These are phyloP conservation scores for Cyrtodaria siliqua DNA, from an alignment of 2,888 invertebrate species.

Conservation along the genomic window DNA sequence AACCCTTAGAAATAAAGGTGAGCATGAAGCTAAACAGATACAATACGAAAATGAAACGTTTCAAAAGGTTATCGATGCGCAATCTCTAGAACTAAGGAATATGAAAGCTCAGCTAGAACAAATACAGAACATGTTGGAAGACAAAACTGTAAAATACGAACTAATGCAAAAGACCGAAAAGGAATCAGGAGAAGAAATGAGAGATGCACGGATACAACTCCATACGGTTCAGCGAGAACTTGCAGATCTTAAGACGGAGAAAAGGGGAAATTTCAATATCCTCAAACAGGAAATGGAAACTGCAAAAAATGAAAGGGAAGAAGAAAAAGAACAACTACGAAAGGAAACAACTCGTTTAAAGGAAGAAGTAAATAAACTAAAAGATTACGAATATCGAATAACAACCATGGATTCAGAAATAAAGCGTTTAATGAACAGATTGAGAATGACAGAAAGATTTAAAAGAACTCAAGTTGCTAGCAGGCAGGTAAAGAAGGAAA, in stretches of 20 bases:
- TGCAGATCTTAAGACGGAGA: slow-evolving; percentile 46
- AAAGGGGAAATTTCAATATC: slow-evolving; percentile 42
- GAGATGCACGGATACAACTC: slow-evolving; percentile 35
- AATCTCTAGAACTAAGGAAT: slow-evolving; percentile 54
- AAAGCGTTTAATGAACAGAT: slow-evolving; percentile 45
- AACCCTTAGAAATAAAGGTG: slow-evolving; percentile 32
- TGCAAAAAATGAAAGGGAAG: slow-evolving; percentile 41
- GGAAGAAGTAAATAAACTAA: slow-evolving; percentile 49
- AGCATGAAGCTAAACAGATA: slow-evolving; percentile 35
- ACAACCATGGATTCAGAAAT: slow-evolving; percentile 63
- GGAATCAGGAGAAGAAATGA: slow-evolving; percentile 39
- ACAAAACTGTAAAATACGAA: slow-evolving; percentile 49
- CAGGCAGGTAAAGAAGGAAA: slow-evolving; percentile 4
- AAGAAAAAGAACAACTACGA: slow-evolving; percentile 54
- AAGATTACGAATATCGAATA: slow-evolving; percentile 56
- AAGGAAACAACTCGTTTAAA: slow-evolving; percentile 48
- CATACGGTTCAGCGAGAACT: slow-evolving; percentile 47
- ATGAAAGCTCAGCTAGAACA: slow-evolving; percentile 57
- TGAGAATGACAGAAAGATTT: slow-evolving; percentile 48
- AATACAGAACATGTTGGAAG: slow-evolving; percentile 50
- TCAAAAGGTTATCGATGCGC: slow-evolving; percentile 49
- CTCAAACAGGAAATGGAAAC: slow-evolving; percentile 54
- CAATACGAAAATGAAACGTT: slow-evolving; percentile 49
- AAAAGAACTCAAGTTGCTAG: slow-evolving; percentile 23
- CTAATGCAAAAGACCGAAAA: slow-evolving; percentile 50